Conservation (phyloP, 1,140 invertebrate species). For the Globodera rostochiensis region DNA sequence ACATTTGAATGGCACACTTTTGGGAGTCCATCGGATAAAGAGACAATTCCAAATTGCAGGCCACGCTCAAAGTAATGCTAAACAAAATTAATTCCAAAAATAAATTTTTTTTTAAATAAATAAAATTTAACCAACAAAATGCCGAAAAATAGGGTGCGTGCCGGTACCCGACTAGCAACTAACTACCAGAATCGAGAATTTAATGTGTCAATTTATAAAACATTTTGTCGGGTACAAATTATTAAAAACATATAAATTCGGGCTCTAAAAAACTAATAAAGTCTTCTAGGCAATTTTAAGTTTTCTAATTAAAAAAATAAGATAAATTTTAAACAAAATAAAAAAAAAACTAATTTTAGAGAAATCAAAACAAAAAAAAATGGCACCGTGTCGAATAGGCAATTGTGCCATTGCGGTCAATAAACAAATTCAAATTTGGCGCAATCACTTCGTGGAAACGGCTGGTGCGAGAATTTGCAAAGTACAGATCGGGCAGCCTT, state of each 20-base stretch:
- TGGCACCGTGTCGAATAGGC: constrained; percentile 65
- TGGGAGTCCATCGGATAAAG: constrained; percentile 63
- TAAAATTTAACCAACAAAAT: no score
- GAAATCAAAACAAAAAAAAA: neutral
- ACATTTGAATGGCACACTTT: constrained; percentile 51
- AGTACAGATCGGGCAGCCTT: constrained; percentile 69
- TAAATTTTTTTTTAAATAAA: no score
- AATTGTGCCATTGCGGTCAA: constrained; percentile 65
- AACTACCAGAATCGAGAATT: no score
- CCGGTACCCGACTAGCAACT: no score
- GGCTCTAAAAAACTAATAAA: no score
- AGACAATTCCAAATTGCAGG: constrained; percentile 55
- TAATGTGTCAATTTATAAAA: no score
- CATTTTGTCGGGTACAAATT: neutral
- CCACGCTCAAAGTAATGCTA: constrained; percentile 56
- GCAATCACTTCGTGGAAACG: constrained; percentile 61
- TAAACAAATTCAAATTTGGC: constrained; percentile 66
- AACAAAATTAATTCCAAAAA: neutral
- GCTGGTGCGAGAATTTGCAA: constrained; percentile 57
- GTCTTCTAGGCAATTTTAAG: no score
- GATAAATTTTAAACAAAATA: no score
- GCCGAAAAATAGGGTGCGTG: no score
- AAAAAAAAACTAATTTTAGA: no score
- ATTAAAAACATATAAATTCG: neutral
- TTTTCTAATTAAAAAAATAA: no score